These are phyloP conservation scores for Cuniculus paca DNA, from an alignment of 2,797 vertebrate species.

Conservation along the genomic window DNA sequence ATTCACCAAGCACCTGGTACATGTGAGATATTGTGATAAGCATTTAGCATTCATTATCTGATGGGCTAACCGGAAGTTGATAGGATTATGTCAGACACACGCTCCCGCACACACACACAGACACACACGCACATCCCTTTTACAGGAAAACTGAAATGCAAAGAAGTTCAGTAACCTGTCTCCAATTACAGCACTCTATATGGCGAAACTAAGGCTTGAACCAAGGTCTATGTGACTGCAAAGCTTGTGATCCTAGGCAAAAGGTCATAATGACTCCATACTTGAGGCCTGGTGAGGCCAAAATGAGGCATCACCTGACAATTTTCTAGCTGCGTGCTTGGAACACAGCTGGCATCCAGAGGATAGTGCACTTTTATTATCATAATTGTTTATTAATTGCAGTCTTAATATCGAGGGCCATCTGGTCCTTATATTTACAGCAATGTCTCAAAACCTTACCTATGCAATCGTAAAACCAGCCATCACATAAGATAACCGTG, in stretches of 20 bases:
- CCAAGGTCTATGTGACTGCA: neutral
- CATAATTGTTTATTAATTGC: conserved; percentile 43
- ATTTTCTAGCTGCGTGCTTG: neutral
- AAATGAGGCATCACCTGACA: neutral
- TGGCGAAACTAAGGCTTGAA: conserved; percentile 32
- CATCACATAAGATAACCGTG: neutral
- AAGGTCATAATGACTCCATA: neutral
- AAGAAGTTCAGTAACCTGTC: conserved; percentile 30
- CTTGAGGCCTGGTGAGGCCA: neutral
- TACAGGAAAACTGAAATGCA: conserved; percentile 33
- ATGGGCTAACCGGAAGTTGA: neutral
- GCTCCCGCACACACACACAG: too few relatives aligned
- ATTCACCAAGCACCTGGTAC: conserved; percentile 2
- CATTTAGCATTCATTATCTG: conserved; percentile 50
- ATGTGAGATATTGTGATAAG: neutral
- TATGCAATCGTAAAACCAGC: conserved; percentile 31
- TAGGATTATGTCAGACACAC: neutral
- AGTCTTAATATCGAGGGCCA: neutral
- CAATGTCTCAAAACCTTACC: neutral
- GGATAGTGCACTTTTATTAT: neutral
- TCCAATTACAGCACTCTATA: neutral
- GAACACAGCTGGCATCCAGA: neutral
- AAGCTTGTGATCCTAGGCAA: neutral
- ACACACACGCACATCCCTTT: neutral
- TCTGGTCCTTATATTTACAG: neutral